A percentile compares a stretch with the other conserved stretches of the same genome.
These are phyloP conservation scores for Penaeus monodon DNA, from an alignment of 2,888 invertebrate genomes.

Conservation along the genomic window DNA sequence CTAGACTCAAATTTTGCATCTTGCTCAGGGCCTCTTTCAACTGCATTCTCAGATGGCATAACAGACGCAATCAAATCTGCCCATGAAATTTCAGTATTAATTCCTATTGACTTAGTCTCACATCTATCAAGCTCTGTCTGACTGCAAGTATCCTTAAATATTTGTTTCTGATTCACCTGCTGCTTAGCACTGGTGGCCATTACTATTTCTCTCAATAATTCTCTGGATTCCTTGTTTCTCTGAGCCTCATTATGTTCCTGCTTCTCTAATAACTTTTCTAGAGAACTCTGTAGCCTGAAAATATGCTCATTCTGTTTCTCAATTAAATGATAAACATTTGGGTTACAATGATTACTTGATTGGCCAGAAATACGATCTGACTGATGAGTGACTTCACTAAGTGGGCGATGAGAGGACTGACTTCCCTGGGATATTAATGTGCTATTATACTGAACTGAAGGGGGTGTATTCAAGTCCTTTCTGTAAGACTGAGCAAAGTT, in stretches of 20 bases:
- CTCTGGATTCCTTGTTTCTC: neutral
- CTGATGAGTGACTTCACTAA: neutral
- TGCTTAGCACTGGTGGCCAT: neutral
- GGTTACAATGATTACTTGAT: neutral
- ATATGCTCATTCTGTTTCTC: constrained; percentile 48
- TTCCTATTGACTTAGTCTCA: constrained; percentile 10
- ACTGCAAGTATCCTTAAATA: constrained; percentile 8
- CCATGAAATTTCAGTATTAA: constrained; percentile 50
- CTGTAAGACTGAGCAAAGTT: no score
- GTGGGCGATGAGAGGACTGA: neutral
- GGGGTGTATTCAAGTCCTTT: no score
- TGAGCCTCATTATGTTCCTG: constrained; percentile 1
- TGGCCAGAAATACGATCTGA: no score
- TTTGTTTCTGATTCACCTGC: neutral
- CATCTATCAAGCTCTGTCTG: constrained; percentile 24
- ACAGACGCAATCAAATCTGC: constrained; percentile 15
- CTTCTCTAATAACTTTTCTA: constrained; percentile 28
- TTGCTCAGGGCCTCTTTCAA: neutral
- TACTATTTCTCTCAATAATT: neutral
- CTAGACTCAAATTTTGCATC: constrained; percentile 3
- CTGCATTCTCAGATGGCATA: neutral
- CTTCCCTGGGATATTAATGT: neutral
- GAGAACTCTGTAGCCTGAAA: constrained; percentile 4
- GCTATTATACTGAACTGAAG: no score
- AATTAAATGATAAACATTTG: constrained; percentile 34